phyloP scores from a whole-genome alignment of 2,888 invertebrate species.

The Nebria brevicollis region DNA sequence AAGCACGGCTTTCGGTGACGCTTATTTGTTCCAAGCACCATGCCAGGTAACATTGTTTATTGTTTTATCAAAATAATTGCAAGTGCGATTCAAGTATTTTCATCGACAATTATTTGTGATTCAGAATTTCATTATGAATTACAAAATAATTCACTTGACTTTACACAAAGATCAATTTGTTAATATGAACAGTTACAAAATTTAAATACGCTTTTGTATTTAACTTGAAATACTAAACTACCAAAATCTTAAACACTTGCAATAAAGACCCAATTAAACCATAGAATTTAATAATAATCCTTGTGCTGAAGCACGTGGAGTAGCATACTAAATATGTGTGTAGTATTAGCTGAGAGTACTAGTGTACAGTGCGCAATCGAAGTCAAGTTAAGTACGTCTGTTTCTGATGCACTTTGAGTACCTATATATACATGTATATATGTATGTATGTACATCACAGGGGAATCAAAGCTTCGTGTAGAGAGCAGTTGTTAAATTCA shows the following conservation, averaged over 20 bases:
- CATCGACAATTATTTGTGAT: background rate
- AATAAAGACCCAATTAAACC: background rate
- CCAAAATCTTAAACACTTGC: background rate
- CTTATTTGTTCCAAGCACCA: slow-evolving; percentile 94
- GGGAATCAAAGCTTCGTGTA: background rate
- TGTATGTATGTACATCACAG: background rate
- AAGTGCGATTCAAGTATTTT: background rate
- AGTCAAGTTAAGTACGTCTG: background rate
- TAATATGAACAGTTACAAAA: too few species aligned
- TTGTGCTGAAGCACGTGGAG: background rate
- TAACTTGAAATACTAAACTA: background rate
- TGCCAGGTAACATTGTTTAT: slow-evolving; percentile 70
- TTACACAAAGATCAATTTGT: too few species aligned
- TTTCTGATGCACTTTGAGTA: background rate
- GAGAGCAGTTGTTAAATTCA: background rate
- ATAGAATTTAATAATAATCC: background rate
- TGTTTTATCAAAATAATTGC: background rate
- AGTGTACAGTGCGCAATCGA: background rate
- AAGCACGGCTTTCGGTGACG: slow-evolving; percentile 97
- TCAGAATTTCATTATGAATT: too few species aligned
- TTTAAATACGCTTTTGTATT: too few species aligned
- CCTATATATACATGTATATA: background rate
- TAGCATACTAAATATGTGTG: background rate
- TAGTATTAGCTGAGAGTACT: background rate
- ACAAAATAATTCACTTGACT: too few species aligned